Conservation (phyloP, 92 coral and sea anemone species). For the Actinostola sp. region DNA sequence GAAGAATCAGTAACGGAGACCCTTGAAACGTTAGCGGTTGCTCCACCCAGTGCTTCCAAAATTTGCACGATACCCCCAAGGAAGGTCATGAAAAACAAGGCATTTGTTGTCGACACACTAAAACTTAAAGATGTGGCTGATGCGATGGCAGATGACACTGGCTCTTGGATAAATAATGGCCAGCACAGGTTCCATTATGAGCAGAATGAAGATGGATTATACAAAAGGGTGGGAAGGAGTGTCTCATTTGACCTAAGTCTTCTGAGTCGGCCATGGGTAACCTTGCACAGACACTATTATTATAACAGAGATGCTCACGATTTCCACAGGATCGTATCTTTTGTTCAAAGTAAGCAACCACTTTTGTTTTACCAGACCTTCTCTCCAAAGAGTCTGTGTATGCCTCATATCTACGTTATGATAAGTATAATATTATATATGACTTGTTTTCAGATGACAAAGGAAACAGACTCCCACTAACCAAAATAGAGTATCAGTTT, state of each 20-base stretch:
- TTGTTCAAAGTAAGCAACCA: background rate
- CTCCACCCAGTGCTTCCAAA: slow-evolving; percentile 25
- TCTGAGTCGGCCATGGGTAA: slow-evolving; percentile 14
- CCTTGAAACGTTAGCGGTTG: slow-evolving; percentile 5
- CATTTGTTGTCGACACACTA: slow-evolving; percentile 41
- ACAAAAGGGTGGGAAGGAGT: slow-evolving; percentile 40
- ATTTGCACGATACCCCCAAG: slow-evolving; percentile 31
- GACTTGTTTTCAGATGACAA: too few species aligned
- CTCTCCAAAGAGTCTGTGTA: too few species aligned
- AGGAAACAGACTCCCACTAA: slow-evolving; percentile 6
- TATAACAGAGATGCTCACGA: slow-evolving; percentile 35
- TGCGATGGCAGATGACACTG: slow-evolving; percentile 39
- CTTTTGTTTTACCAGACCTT: too few species aligned
- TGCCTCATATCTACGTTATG: too few species aligned
- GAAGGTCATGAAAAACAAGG: slow-evolving; percentile 28
- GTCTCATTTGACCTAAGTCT: too few species aligned
- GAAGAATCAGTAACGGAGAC: slow-evolving; percentile 6
- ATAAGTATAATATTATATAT: too few species aligned
- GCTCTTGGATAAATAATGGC: slow-evolving; percentile 44
- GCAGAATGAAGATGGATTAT: slow-evolving; percentile 21
- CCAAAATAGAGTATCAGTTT: slow-evolving; percentile 25
- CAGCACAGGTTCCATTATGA: slow-evolving; percentile 48
- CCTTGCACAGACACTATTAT: slow-evolving; percentile 18
- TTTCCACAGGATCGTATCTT: slow-evolving; percentile 46
- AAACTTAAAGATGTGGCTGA: slow-evolving; percentile 25